Percentiles rank a stretch among this genome's conserved stretches.
phyloP scores from a whole-genome alignment of 2,113 vertebrate species.

The Otocyon megalotis region DNA sequence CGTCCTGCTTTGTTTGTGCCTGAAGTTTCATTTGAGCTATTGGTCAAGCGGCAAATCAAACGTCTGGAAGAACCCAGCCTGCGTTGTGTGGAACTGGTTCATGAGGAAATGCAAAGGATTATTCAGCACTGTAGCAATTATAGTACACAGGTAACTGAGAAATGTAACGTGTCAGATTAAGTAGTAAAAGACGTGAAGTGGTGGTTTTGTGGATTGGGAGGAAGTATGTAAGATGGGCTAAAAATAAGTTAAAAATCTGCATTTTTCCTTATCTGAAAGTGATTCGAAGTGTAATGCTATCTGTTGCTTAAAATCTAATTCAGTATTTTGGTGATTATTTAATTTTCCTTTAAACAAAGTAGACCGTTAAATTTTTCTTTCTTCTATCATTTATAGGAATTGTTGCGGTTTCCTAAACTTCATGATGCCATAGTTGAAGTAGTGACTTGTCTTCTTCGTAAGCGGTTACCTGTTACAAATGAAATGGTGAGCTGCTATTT shows the following conservation, averaged over 20 bases:
- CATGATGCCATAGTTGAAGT: constrained; percentile 99
- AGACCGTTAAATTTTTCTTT: not conserved
- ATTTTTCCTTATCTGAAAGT: not conserved
- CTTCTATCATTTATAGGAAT: constrained; percentile 88
- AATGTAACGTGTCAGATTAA: too few relatives aligned
- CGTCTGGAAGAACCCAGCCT: constrained; percentile 98
- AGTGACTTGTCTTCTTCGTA: constrained; percentile 96
- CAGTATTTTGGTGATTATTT: constrained; percentile 17
- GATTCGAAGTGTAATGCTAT: not conserved
- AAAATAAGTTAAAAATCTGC: not conserved
- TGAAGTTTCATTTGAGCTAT: constrained; percentile 97
- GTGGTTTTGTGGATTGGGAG: not conserved
- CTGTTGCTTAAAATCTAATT: not conserved
- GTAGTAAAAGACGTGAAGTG: not conserved
- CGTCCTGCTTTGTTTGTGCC: constrained; percentile 98
- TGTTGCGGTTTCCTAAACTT: constrained; percentile 97
- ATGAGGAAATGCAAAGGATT: constrained; percentile 99
- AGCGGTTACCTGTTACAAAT: constrained; percentile 97
- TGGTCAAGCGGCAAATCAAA: constrained; percentile 98
- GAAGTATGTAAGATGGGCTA: not conserved
- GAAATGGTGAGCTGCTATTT: constrained; percentile 93
- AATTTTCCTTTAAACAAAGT: not conserved
- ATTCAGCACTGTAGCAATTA: constrained; percentile 99
- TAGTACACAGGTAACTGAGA: constrained; percentile 94
- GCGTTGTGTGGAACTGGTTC: constrained; percentile 98